Base-by-base conservation (phyloP, 2,797 vertebrate genomes). In the Limosa lapponica region DNA sequence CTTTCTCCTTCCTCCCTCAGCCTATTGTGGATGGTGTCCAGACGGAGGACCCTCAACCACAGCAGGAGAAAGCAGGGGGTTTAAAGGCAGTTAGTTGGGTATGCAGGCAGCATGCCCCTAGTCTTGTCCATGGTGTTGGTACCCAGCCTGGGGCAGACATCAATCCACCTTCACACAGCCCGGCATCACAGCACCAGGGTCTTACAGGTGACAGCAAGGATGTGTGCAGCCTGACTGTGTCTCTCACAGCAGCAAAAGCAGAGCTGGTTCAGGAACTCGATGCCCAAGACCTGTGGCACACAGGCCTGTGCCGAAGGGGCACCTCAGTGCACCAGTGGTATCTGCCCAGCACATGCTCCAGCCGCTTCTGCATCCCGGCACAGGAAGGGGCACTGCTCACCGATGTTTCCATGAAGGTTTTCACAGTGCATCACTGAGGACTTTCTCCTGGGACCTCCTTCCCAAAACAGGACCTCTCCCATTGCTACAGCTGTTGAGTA, bases 101-200 rank as follows among this genome's bases (percentile, higher is more conserved):
- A 6, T 2, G 1, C 4, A 30, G 48, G n/a, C 25, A 54, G 43
- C 32, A 11, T 22, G 14, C 10, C 7, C 13, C 10, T n/a, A 20
- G 13, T 34, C 70, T 72, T 83, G 58, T 28, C 27, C 30, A 23
- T 62, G 16, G 16, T 37, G 49, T 52, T 41, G 30, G 24, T 64
- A 75, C 13, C 20, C 20, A 2, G 0, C 37, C 57, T 52, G 25
- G 20, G 27, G 13, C 43, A 41, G 49, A 39, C 6, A 32, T 41
- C 22, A 57, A 8, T 23, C 43, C 67, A 80, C 14, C 28, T 23
- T 62, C 43, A 41, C 0, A 3, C n/a, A 69, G 67, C 28, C 36
- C 20, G 51, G 15, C 9, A 10, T 62, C 55, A 32, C 37, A 51
- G 24, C 37, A 62, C 61, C 28, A 51, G 25, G 15, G 13, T 46